Percentiles rank a stretch among this genome's conserved stretches.
Conservation (phyloP, 2,888 invertebrate species). For the Linyphia triangularis region DNA sequence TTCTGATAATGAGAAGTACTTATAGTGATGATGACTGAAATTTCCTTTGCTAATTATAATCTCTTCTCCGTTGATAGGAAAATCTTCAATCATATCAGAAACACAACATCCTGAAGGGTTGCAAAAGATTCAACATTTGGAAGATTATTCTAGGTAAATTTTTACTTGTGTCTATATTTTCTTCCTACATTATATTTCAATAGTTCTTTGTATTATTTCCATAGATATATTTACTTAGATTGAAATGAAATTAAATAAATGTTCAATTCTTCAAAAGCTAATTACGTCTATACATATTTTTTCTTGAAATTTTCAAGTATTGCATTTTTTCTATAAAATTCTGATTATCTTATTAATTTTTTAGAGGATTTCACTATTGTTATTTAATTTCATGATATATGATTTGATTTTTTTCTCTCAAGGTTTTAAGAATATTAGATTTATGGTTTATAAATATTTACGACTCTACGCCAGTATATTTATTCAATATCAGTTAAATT, state of each 20-base stretch:
- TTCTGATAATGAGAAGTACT: background rate
- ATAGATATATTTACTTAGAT: background rate
- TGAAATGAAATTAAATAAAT: background rate
- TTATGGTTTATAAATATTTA: no score
- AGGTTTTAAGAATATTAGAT: no score
- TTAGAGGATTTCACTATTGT: no score
- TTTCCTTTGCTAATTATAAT: background rate
- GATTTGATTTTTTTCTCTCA: no score
- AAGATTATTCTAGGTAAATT: conserved; percentile 83
- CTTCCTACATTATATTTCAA: background rate
- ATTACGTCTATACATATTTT: no score
- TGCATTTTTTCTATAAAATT: no score
- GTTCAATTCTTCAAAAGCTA: no score
- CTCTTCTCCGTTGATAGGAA: conserved; percentile 34
- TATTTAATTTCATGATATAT: no score
- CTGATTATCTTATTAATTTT: no score
- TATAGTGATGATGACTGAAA: background rate
- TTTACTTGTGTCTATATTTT: background rate
- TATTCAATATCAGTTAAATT: no score
- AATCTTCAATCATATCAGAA: conserved; percentile 85
- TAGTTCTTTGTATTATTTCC: background rate
- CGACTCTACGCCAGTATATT: no score
- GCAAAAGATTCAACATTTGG: conserved; percentile 93
- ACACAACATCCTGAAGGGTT: conserved; percentile 94
- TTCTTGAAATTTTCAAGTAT: no score